Evolutionary conservation across 2,113 vertebrate species (phyloP), one percentile per base, ranked within the genome.

Genomic region (Aspiorhynchus laticeps): DNA sequence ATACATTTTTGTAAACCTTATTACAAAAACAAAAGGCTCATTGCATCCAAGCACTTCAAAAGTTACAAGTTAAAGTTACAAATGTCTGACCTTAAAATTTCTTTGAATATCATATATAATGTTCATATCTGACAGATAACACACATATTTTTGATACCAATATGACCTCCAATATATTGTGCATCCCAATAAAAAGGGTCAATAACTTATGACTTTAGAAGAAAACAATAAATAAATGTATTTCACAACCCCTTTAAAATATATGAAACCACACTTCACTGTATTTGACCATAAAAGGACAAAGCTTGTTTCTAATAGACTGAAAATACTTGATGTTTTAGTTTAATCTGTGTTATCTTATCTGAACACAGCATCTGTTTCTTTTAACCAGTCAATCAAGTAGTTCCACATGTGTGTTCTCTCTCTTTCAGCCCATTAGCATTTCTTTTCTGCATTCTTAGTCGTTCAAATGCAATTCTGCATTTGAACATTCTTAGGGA

Each of bases 321-420:
- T 21, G 17, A 73, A 73, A 73, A 1, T 21, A 31, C 6, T 3
- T n/a, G 12, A 75, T 78, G 26, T 80, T 76, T n/a, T n/a, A 17
- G 59, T 67, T 83, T 48, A 28, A 78, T 53, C 1, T 8, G 3
- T 31, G 38, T 33, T 69, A 6, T 67, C 26, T 83, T 48, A 83
- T 69, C 80, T 83, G 41, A 24, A 14, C 41, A 67, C 21, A 31
- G 36, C 80, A 69, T 83, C 80, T 67, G 78, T 61, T 15, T 80
- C 51, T 46, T 14, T 83, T 48, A 83, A 33, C 41, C 80, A 51
- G 80, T 46, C 26, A 33, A 5, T 69, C 63, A 4, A 83, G 80
- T 33, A 10, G 1, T 4, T 31, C 26, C 80, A 51, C 14, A 69
- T 51, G 63, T 28, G 26, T 24, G 4, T 9, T 14, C n/a, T 6